These are phyloP conservation scores for Pterois miles DNA, from an alignment of 2,797 vertebrate species.

Conservation along the genomic window DNA sequence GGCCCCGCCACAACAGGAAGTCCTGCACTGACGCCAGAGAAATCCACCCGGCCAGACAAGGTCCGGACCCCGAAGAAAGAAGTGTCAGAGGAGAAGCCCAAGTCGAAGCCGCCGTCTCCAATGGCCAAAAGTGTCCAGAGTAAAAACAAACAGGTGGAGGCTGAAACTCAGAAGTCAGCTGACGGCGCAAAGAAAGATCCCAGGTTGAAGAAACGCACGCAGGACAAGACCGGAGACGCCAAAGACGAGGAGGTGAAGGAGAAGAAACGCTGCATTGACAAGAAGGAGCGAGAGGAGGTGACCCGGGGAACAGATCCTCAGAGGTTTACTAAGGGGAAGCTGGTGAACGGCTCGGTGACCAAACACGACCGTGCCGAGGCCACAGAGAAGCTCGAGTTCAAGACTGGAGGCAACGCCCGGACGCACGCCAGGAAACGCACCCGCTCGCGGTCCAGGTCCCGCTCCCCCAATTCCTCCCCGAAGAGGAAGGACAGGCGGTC, in stretches of 20 bases:
- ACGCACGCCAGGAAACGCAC: conserved; percentile 90
- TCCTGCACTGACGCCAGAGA: conserved; percentile 78
- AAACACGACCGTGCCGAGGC: conserved; percentile 87
- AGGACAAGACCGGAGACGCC: conserved; percentile 83
- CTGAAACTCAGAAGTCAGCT: conserved; percentile 78
- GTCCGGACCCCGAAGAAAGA: conserved; percentile 87
- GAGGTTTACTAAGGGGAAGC: conserved; percentile 86
- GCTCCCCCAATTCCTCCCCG: conserved; percentile 88
- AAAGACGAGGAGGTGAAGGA: conserved; percentile 92
- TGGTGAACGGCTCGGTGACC: conserved; percentile 87
- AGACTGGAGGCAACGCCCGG: conserved; percentile 83
- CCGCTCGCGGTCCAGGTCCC: conserved; percentile 90
- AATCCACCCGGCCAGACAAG: conserved; percentile 84
- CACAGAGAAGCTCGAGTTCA: conserved; percentile 84
- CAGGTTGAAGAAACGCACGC: conserved; percentile 88
- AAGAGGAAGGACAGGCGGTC: conserved; percentile 94
- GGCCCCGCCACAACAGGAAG: conserved; percentile 47
- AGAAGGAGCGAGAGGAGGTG: conserved; percentile 90
- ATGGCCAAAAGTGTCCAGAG: conserved; percentile 76
- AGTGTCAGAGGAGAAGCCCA: conserved; percentile 82
- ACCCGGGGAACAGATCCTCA: conserved; percentile 81
- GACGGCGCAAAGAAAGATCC: conserved; percentile 92
- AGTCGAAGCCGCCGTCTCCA: conserved; percentile 89
- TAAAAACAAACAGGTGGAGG: conserved; percentile 81
- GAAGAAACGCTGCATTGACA: conserved; percentile 88